Percentiles rank a stretch among this genome's conserved stretches.
Conservation (phyloP, 2,797 vertebrate species). For the Heteromormyrus szaboi region DNA sequence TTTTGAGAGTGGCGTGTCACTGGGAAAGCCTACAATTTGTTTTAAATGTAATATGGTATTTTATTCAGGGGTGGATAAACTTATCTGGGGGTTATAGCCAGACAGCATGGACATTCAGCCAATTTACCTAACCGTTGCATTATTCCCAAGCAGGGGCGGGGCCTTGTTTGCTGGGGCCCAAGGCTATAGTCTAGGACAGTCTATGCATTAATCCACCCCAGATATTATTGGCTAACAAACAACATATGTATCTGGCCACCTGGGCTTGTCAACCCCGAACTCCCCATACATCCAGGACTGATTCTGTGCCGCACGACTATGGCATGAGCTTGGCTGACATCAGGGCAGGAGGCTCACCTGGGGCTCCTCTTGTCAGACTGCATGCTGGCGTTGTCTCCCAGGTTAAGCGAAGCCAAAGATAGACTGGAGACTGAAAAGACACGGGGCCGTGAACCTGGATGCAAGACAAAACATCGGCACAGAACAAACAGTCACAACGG, state of each 20-base stretch:
- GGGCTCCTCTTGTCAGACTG: conserved; percentile 84
- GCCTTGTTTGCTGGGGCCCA: not conserved
- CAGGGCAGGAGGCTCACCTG: conserved; percentile 64
- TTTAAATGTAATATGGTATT: not conserved
- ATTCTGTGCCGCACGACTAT: not conserved
- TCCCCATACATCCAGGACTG: not conserved
- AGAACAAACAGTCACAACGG: conserved; percentile 47
- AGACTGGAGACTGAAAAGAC: conserved; percentile 94
- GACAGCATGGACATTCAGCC: not conserved
- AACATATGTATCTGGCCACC: not conserved
- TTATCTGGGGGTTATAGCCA: not conserved
- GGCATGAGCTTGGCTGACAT: not conserved
- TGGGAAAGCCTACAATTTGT: not conserved
- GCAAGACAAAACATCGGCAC: conserved; percentile 54
- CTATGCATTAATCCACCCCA: not conserved
- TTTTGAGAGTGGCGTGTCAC: not conserved
- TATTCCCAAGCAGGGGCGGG: not conserved
- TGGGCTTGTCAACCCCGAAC: not conserved
- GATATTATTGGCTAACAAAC: not conserved
- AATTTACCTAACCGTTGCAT: not conserved
- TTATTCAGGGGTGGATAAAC: not conserved
- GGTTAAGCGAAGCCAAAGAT: conserved; percentile 86
- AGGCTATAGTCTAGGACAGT: not conserved
- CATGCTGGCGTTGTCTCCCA: conserved; percentile 81
- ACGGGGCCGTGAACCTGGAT: conserved; percentile 75